Base-by-base conservation (phyloP, 1,140 invertebrate species). In the Ceratosolen solmsi region DNA sequence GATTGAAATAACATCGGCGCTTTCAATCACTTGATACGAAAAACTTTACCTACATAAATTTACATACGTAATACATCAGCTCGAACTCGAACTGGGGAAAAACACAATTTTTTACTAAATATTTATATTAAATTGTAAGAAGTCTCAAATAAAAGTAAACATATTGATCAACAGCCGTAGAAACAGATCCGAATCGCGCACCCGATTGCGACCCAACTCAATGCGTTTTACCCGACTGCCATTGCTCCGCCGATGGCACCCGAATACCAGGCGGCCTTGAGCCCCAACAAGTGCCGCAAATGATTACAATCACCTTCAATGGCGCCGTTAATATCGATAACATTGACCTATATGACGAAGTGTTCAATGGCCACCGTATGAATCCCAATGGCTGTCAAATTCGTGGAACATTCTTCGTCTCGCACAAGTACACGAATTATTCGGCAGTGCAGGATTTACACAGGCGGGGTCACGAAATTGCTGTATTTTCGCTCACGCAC, bases 391-490 rank as follows among this genome's bases (percentile, higher is more conserved):
- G 98, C 33, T 99, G 98, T 89, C 96, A 97, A 86, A 97, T 98
- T 88, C 94, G 95, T 84, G 96, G 96, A 83, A 99, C 97, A 8
- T 98, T 98, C 94, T 99, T 99, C 90, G 95, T 98, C 0, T 98
- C 97, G 0, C 97, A 99, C 93, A 98, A 98, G 88, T 99, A 98
- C 91, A 97, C 96, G 71, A 98, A 99, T 90, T 99, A 99, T 88
- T 97, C 97, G 15, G 96, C 97, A 8, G 95, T 98, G 1, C 97
- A 97, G 91, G 97, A 98, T 91, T 93, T 99, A 73, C 97, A 98
- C 88, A 93, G 97, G 78, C 94, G 95, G 84, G 98, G 98, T 49
- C 97, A 99, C 88, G 98, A 99, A 92, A 98, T 99, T 85, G 94
- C 95, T 0, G 95, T 98, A 1, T 98, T 98, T 92, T 99, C 97